Conservation (phyloP, 2,888 invertebrate genomes). For the Eristalinus aeneus region DNA sequence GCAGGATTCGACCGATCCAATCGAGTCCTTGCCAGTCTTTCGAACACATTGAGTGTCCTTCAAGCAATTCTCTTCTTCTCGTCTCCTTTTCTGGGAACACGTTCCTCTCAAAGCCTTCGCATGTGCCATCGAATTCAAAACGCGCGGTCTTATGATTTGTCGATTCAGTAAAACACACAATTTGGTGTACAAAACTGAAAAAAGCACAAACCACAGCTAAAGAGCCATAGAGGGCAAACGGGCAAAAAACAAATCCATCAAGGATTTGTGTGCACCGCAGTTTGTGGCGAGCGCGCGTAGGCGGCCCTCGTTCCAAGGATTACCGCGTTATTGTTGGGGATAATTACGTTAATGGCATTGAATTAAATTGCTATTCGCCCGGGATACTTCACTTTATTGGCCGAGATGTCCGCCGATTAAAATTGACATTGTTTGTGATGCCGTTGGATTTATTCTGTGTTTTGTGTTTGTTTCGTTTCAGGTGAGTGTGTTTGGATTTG, state of each 20-base stretch:
- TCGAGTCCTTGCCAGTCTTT: conserved; percentile 34
- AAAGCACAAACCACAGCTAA: not conserved
- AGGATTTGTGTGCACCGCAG: not conserved
- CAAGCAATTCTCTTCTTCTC: not conserved
- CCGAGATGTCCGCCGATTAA: conserved; percentile 13
- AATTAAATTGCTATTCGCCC: conserved; percentile 30
- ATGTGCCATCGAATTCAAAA: not conserved
- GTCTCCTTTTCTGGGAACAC: not conserved
- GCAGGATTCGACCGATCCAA: conserved; percentile 29
- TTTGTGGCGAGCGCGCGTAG: not conserved
- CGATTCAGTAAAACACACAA: conserved; percentile 34
- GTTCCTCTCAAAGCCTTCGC: not conserved
- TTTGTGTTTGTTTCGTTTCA: conserved; percentile 13
- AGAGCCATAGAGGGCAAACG: not conserved
- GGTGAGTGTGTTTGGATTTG: conserved; percentile 15
- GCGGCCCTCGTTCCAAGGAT: not conserved
- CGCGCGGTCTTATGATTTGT: conserved; percentile 39
- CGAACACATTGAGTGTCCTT: conserved; percentile 9
- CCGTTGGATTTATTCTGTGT: not conserved
- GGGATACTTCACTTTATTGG: conserved; percentile 21
- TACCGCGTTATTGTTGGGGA: conserved; percentile 5
- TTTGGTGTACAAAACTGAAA: conserved; percentile 20
- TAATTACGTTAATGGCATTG: conserved; percentile 40
- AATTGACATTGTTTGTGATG: not conserved
- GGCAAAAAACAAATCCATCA: not conserved